These are phyloP conservation scores for Lochmaea capreae DNA, from an alignment of 2,888 invertebrate genomes.

Conservation along the genomic window DNA sequence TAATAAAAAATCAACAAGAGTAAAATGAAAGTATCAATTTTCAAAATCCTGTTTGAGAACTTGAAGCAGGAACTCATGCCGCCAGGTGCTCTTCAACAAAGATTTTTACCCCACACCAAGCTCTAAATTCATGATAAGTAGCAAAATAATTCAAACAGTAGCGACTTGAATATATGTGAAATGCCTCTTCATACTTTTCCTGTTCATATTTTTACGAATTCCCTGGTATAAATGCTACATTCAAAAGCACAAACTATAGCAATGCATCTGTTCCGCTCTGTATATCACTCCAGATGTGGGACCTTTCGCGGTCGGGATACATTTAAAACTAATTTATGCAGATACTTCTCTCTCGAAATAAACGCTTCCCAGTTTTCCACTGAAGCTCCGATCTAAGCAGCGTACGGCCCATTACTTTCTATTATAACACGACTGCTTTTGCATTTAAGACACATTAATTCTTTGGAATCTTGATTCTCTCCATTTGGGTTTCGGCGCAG, in stretches of 20 bases:
- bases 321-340: slow-evolving; percentile 51
- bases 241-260: slow-evolving; percentile 27
- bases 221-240: not conserved
- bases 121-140: too few species aligned
- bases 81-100: too few species aligned
- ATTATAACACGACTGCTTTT: slow-evolving; percentile 50
- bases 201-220: too few species aligned
- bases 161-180: too few species aligned
- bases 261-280: slow-evolving; percentile 35
- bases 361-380: slow-evolving; percentile 47
- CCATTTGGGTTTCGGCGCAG: not conserved
- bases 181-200: too few species aligned
- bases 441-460: slow-evolving; percentile 49
- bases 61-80: too few species aligned
- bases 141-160: too few species aligned
- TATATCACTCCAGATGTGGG: slow-evolving; percentile 40
- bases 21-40: too few species aligned
- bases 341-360: slow-evolving; percentile 46
- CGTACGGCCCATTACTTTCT: slow-evolving; percentile 55
- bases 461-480: slow-evolving; percentile 13
- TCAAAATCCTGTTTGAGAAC: too few species aligned
- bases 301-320: slow-evolving; percentile 37
- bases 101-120: too few species aligned
- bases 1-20: too few species aligned
- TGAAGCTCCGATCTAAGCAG: slow-evolving; percentile 40